Conservation (phyloP, 1,140 invertebrate genomes). For the Diabrotica undecimpunctata region DNA sequence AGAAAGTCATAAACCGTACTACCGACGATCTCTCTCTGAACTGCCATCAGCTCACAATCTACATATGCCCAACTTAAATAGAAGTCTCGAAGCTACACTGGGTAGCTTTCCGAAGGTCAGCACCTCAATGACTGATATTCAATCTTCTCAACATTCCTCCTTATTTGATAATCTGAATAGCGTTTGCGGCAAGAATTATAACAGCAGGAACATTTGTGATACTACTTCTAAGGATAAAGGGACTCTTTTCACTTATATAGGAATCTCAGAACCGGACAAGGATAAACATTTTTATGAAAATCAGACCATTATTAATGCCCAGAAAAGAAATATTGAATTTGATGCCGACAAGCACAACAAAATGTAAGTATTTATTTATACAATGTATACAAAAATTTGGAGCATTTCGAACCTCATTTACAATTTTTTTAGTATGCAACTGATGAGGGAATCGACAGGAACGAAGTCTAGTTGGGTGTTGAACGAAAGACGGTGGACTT, state of each 20-base stretch:
- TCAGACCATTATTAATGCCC: constrained; percentile 44
- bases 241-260: constrained; percentile 58
- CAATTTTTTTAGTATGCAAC: constrained; percentile 30
- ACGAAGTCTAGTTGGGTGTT: constrained; percentile 29
- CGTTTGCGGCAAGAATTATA: constrained; percentile 27
- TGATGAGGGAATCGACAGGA: constrained; percentile 29
- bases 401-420: too few species aligned
- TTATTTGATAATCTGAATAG: constrained; percentile 23
- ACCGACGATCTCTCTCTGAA: constrained; percentile 63
- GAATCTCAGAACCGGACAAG: constrained; percentile 52
- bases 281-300: constrained; percentile 44
- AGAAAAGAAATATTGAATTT: constrained; percentile 43
- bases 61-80: constrained; percentile 42
- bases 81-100: constrained; percentile 50
- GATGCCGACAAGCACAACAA: constrained; percentile 38
- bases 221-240: constrained; percentile 27
- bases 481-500: constrained; percentile 75
- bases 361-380: constrained; percentile 35
- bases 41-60: constrained; percentile 48
- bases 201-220: constrained; percentile 41
- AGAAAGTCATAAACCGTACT: constrained; percentile 54
- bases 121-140: constrained; percentile 46
- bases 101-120: constrained; percentile 41
- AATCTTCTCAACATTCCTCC: constrained; percentile 29
- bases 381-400: too few species aligned